These are phyloP conservation scores for Mionectes olivaceus DNA, from an alignment of 2,797 vertebrate species.

Conservation along the genomic window DNA sequence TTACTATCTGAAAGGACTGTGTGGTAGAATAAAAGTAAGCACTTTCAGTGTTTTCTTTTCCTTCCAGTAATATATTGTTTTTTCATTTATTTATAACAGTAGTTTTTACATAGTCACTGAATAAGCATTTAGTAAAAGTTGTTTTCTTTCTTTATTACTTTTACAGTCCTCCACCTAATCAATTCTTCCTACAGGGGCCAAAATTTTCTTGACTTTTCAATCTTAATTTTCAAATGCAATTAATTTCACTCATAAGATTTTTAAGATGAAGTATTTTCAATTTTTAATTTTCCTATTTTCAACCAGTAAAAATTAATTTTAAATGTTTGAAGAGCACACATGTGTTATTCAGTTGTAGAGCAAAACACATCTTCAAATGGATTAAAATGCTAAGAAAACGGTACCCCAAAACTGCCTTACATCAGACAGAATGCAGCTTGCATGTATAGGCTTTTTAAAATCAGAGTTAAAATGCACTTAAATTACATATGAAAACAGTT, in stretches of 20 bases:
- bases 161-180: not conserved
- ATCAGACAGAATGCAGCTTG: not conserved
- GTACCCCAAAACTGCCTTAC: not conserved
- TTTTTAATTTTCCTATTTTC: not conserved
- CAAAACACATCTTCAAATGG: not conserved
- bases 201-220: not conserved
- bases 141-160: not conserved
- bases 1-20: not conserved
- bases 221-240: not conserved
- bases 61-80: not conserved
- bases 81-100: not conserved
- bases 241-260: not conserved
- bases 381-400: not conserved
- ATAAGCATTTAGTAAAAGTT: not conserved
- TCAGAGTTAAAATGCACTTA: not conserved
- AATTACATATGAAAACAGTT: not conserved
- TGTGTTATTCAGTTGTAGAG: not conserved
- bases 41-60: not conserved
- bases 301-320: not conserved
- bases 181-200: rapidly evolving
- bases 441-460: not conserved
- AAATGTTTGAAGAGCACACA: not conserved
- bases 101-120: not conserved
- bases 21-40: not conserved
- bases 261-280: not conserved